Percentiles rank a stretch among this genome's conserved stretches.
These are phyloP conservation scores for Thera britannica DNA, from an alignment of 2,888 invertebrate species.

Conservation along the genomic window DNA sequence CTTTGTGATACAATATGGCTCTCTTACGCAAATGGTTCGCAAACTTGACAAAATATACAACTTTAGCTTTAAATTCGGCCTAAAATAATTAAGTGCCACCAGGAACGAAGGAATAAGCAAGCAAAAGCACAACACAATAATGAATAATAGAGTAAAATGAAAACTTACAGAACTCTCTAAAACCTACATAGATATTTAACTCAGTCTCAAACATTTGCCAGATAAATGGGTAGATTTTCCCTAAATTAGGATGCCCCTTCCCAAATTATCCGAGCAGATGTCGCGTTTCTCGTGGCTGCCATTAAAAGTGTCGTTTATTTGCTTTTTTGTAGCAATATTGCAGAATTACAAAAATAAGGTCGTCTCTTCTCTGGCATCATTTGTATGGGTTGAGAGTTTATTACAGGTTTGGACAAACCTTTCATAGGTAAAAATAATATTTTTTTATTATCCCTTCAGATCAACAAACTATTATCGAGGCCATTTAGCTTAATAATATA, in stretches of 20 bases:
- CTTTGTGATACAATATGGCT: too few relatives aligned
- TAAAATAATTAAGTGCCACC: too few relatives aligned
- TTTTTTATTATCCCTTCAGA: background rate
- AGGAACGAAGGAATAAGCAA: too few relatives aligned
- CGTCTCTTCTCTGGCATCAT: slow-evolving; percentile 29
- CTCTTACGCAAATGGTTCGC: too few relatives aligned
- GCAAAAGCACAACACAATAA: too few relatives aligned
- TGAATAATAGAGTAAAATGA: too few relatives aligned
- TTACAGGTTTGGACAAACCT: slow-evolving; percentile 20
- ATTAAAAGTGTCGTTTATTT: slow-evolving; percentile 55
- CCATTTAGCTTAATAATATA: too few relatives aligned
- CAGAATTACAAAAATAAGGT: slow-evolving; percentile 42
- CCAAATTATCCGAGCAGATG: slow-evolving; percentile 56
- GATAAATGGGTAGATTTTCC: slow-evolving; percentile 44
- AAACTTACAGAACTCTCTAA: too few relatives aligned
- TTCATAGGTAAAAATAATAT: background rate
- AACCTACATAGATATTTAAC: background rate
- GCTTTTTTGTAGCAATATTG: slow-evolving; percentile 51
- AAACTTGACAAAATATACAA: too few relatives aligned
- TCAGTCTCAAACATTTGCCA: slow-evolving; percentile 35
- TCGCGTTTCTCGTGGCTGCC: slow-evolving; percentile 45
- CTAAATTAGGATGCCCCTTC: slow-evolving; percentile 50
- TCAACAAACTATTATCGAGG: too few relatives aligned
- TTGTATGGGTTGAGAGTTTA: slow-evolving; percentile 31
- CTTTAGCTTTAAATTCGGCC: too few relatives aligned